phyloP scores from a whole-genome alignment of 2,113 vertebrate species.

The Sakesphorus luctuosus region DNA sequence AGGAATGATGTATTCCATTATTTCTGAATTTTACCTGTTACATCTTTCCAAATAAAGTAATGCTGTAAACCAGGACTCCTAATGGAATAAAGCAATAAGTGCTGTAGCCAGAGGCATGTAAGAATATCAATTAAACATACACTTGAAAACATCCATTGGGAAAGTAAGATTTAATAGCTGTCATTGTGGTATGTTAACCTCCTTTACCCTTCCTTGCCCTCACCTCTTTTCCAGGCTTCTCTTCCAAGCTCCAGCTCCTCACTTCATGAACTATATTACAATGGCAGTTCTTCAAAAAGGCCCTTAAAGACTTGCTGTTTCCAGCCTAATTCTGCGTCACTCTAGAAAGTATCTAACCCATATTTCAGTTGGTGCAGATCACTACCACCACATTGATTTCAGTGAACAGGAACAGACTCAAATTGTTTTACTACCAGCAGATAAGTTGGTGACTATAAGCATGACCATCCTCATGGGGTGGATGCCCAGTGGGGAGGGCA shows the following conservation, averaged over 20 bases:
- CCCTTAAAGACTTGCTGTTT: neutral
- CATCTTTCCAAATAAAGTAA: neutral
- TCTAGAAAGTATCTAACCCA: neutral
- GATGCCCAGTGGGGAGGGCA: neutral
- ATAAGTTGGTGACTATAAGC: fast-evolving
- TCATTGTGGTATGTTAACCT: neutral
- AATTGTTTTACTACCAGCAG: neutral
- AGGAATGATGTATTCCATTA: neutral
- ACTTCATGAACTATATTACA: neutral
- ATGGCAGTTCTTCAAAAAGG: neutral
- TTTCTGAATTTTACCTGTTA: conserved; percentile 6
- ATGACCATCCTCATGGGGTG: fast-evolving
- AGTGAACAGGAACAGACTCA: neutral
- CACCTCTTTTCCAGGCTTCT: neutral
- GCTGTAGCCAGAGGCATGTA: neutral
- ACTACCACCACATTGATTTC: neutral
- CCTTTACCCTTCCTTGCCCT: neutral
- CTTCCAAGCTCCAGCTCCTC: neutral
- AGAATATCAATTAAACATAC: conserved; percentile 42
- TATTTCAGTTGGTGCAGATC: neutral
- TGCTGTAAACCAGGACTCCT: conserved; percentile 4
- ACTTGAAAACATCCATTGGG: conserved; percentile 22
- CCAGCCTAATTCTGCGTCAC: neutral
- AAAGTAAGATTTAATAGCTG: conserved; percentile 27
- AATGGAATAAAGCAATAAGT: conserved; percentile 18